These are phyloP conservation scores for Picathartes gymnocephalus DNA, from an alignment of 2,113 vertebrate genomes.

Conservation along the genomic window DNA sequence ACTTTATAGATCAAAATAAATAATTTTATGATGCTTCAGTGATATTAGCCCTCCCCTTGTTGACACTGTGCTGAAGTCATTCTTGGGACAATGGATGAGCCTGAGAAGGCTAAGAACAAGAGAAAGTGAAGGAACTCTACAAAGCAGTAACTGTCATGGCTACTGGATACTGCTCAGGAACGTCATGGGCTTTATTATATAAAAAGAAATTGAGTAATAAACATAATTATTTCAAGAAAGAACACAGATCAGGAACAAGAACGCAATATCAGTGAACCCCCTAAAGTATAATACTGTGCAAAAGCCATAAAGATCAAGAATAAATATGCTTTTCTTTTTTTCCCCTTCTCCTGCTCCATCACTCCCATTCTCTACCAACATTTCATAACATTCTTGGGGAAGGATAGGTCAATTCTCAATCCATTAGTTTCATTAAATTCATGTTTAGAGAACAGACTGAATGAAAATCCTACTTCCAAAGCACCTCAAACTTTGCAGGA, in stretches of 20 bases:
- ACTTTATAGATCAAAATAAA: slow-evolving; percentile 25
- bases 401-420: background rate
- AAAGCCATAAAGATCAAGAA: background rate
- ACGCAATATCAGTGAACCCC: background rate
- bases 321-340: background rate
- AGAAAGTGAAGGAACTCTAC: background rate
- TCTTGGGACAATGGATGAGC: background rate
- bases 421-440: background rate
- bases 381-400: background rate
- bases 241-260: background rate
- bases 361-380: background rate
- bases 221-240: background rate
- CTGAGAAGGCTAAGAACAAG: background rate
- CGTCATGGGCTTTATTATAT: background rate
- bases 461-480: background rate
- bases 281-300: background rate
- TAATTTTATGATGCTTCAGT: background rate
- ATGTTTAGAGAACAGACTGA: background rate
- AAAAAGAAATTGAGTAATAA: background rate
- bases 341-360: background rate
- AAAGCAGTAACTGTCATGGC: background rate
- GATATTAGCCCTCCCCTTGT: background rate
- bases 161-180: background rate
- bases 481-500: background rate
- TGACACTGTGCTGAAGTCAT: background rate